phyloP scores from a whole-genome alignment of 2,888 invertebrate genomes.

The Drosophila flavopinicola region DNA sequence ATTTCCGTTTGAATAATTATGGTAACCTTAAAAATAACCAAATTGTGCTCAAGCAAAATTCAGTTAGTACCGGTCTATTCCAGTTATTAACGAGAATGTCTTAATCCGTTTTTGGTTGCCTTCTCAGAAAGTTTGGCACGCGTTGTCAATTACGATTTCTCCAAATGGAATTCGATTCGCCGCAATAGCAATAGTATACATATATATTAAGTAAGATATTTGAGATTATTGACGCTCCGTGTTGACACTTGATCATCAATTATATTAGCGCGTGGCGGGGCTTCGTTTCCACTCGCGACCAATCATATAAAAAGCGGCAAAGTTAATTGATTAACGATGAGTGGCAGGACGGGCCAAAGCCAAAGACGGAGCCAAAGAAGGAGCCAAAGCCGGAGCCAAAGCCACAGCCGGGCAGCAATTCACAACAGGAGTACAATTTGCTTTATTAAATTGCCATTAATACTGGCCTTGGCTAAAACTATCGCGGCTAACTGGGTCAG shows the following conservation, averaged over 20 bases:
- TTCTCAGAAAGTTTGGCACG: constrained; percentile 26
- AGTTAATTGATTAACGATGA: constrained; percentile 71
- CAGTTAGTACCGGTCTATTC: neutral
- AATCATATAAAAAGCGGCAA: constrained; percentile 67
- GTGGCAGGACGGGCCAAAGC: neutral
- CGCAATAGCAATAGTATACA: neutral
- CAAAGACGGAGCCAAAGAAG: constrained; percentile 12
- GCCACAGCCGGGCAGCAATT: constrained; percentile 34
- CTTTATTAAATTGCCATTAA: constrained; percentile 70
- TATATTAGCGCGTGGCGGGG: constrained; percentile 60
- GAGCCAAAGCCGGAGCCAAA: constrained; percentile 14
- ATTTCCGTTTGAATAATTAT: too few relatives aligned
- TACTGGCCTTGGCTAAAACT: constrained; percentile 17
- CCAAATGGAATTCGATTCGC: constrained; percentile 58
- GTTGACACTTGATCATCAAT: constrained; percentile 76
- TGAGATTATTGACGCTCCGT: constrained; percentile 53
- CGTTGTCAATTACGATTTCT: constrained; percentile 48
- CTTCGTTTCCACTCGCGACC: constrained; percentile 28
- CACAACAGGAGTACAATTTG: constrained; percentile 66
- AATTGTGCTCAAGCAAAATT: too few relatives aligned
- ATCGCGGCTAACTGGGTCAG: constrained; percentile 53
- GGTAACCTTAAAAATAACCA: too few relatives aligned
- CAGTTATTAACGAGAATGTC: neutral
- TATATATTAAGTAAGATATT: constrained; percentile 47
- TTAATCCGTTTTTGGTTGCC: constrained; percentile 2